phyloP scores from a whole-genome alignment of 2,888 invertebrate species.

The Calameuta filiformis region DNA sequence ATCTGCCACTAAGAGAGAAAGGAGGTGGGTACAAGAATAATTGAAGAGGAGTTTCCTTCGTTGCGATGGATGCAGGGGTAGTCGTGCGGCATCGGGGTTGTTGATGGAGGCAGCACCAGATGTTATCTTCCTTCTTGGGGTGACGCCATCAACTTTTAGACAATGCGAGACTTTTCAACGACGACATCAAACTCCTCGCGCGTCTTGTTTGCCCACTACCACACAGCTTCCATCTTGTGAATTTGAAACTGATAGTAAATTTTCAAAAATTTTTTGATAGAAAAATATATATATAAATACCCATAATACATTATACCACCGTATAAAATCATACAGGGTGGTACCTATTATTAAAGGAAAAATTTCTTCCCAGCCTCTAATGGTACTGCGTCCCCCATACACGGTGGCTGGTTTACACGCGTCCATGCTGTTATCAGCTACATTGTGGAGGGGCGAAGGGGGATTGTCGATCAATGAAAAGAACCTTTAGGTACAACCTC shows the following conservation, averaged over 20 bases:
- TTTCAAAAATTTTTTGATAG: no score
- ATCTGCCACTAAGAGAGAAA: no score
- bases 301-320: no score
- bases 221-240: slow-evolving; percentile 22
- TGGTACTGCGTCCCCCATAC: no score
- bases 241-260: background rate
- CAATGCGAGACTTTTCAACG: slow-evolving; percentile 61
- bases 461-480: no score
- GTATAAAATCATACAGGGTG: no score
- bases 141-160: slow-evolving; percentile 61
- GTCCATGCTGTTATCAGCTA: no score
- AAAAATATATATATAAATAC: no score
- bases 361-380: background rate
- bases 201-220: slow-evolving; percentile 40
- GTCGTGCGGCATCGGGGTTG: slow-evolving; percentile 45
- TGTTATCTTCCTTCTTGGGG: slow-evolving; percentile 59
- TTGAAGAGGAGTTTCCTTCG: slow-evolving; percentile 61
- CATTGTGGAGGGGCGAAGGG: no score
- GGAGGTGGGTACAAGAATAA: slow-evolving; percentile 55
- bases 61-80: slow-evolving; percentile 41
- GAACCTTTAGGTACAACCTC: background rate
- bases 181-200: slow-evolving; percentile 56
- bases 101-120: slow-evolving; percentile 61
- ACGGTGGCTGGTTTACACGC: no score
- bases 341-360: background rate